A percentile compares a stretch with the other conserved stretches of the same genome.
Conservation (phyloP, 2,113 vertebrate species). For the Elaphurus davidianus region DNA sequence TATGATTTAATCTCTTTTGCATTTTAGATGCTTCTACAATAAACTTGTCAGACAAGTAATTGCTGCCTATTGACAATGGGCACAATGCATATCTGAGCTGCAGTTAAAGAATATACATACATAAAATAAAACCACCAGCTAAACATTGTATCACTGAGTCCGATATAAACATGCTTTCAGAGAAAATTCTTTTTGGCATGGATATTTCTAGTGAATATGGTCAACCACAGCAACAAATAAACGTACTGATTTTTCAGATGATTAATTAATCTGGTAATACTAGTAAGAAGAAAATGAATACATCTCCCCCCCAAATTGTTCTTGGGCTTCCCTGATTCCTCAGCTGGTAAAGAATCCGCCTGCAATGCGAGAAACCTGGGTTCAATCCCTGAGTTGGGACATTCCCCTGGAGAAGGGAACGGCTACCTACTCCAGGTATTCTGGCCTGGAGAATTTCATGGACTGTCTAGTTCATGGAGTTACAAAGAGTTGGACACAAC, state of each 20-base stretch:
- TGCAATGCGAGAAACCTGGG: background rate
- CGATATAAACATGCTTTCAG: background rate
- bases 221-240: background rate
- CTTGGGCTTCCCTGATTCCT: background rate
- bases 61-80: background rate
- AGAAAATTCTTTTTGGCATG: background rate
- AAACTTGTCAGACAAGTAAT: slow-evolving; percentile 71
- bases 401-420: background rate
- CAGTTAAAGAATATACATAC: background rate
- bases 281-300: background rate
- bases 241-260: background rate
- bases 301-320: background rate
- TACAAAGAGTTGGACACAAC: background rate
- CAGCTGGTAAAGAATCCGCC: background rate
- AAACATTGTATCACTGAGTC: background rate
- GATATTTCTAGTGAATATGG: background rate
- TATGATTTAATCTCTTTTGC: slow-evolving; percentile 59
- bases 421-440: background rate
- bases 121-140: slow-evolving; percentile 22
- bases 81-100: slow-evolving; percentile 42
- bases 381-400: background rate
- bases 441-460: background rate
- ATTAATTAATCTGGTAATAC: background rate
- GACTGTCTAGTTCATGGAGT: background rate
- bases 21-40: slow-evolving; percentile 70